Evolutionary conservation across 2,113 vertebrate genomes (phyloP).

Genomic region (Orthonyx spaldingii): DNA sequence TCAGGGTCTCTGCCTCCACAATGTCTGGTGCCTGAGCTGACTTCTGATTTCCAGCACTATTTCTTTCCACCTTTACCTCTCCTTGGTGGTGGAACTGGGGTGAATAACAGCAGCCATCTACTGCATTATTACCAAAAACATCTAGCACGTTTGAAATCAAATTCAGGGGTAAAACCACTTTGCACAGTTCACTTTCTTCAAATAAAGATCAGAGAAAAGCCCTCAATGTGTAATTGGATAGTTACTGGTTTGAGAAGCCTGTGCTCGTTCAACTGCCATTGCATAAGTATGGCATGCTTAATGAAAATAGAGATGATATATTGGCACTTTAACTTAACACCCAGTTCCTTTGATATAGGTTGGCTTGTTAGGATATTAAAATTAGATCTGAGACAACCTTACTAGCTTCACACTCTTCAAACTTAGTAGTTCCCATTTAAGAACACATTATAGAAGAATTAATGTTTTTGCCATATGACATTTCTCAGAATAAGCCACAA

Average conservation of each 20-base stretch:
- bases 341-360: not conserved
- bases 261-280: not conserved
- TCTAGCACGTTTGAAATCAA: not conserved
- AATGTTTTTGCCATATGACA: not conserved
- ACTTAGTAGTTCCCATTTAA: not conserved
- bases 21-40: not conserved
- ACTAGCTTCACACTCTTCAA: not conserved
- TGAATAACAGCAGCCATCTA: not conserved
- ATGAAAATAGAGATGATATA: not conserved
- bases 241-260: not conserved
- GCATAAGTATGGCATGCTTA: not conserved
- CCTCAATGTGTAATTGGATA: not conserved
- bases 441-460: not conserved
- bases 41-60: not conserved
- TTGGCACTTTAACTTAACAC: not conserved
- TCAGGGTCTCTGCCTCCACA: not conserved
- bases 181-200: not conserved
- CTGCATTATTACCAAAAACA: not conserved
- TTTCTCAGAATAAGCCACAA: not conserved
- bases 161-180: not conserved
- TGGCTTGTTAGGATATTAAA: not conserved
- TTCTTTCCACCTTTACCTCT: not conserved
- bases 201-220: not conserved
- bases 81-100: not conserved
- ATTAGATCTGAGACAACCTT: not conserved